Evolutionary conservation across 1,140 invertebrate species (phyloP).

Genomic region (Platorchestia sp.): DNA sequence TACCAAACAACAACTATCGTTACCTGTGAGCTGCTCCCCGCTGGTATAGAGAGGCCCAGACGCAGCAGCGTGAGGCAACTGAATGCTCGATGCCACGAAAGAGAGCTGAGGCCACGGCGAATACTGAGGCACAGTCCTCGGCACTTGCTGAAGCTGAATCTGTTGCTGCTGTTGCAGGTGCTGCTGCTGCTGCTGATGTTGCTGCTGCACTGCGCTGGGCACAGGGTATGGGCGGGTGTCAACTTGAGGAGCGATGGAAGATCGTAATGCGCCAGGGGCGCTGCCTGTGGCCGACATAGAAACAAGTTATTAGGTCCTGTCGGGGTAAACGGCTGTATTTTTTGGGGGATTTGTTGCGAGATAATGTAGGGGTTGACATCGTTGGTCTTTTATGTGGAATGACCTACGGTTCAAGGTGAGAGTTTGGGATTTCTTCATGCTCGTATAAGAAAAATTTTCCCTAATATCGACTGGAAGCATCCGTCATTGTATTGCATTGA

Average conservation of each 20-base stretch:
- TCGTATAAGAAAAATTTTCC: not conserved
- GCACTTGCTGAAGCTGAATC: not conserved
- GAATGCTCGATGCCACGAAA: not conserved
- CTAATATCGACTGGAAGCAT: not conserved
- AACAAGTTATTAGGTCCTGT: not conserved
- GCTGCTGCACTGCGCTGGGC: slow-evolving; percentile 1
- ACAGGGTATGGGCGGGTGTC: slow-evolving; percentile 41
- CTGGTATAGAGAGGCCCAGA: not conserved
- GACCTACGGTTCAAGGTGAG: not conserved
- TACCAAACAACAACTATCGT: too few relatives aligned
- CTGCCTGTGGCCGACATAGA: not conserved
- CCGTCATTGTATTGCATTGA: too few relatives aligned
- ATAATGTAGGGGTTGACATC: too few relatives aligned
- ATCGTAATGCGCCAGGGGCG: not conserved
- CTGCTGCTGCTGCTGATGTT: slow-evolving; percentile 5
- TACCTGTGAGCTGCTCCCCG: not conserved
- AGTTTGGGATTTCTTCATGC: not conserved
- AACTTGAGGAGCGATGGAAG: slow-evolving; percentile 26
- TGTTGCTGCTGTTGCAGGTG: slow-evolving; percentile 29
- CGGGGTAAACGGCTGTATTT: not conserved
- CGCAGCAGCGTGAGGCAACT: not conserved
- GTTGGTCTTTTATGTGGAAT: too few relatives aligned
- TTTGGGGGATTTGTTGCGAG: too few relatives aligned
- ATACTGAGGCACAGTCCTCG: not conserved
- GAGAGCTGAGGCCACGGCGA: not conserved